Evolutionary conservation across 30 jellyfish, hydroid and myxozoan genomes (phyloP), one percentile per base, ranked within the genome.

Genomic region (Pelagia noctiluca): DNA sequence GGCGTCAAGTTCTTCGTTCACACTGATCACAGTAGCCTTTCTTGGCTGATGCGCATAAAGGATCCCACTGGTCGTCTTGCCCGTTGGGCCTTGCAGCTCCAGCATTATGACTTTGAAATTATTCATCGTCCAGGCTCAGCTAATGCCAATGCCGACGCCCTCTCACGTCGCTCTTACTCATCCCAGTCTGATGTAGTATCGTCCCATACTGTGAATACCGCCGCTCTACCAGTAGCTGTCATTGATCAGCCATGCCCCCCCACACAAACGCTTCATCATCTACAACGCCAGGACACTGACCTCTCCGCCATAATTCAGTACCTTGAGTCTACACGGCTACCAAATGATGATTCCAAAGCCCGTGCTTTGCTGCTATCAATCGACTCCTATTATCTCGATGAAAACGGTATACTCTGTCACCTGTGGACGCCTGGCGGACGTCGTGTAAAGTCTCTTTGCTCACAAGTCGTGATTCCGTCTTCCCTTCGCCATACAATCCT

Each of bases 51-150:
- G 92, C 29, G 67, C 31, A 34, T 82, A 4, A 66, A 67, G 75
- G 78, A 82, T 31, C 66, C 87, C 3, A 69, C 80, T 0, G 87
- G 88, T 35, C 68, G 93, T 5, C 72, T 83, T 11, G 93, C 81
- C 2, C 81, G 88, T 2, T 83, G 93, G 93, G 71, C 88, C 11
- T 28, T 83, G 46, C 70, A 26, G 38, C n/a, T 83, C 35, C 80
- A 72, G 35, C 88, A 83, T 34, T 71, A 29, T 35, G 81, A 83
- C 47, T 83, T 83, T 65, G 81, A 70, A 36, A 83, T 83, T 46
- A 63, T 83, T 57, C 93, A 83, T 71, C 80, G 93, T 33, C 49
- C 71, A 2, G 93, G 93, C 36, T 19, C 10, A 11, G 69, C 57
- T 0, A 50, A 83, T 57, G 81, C 81, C 34, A 71, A 70, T 42